These are phyloP conservation scores for Eupleurogrammus muticus DNA, from an alignment of 2,797 vertebrate genomes.

Conservation along the genomic window DNA sequence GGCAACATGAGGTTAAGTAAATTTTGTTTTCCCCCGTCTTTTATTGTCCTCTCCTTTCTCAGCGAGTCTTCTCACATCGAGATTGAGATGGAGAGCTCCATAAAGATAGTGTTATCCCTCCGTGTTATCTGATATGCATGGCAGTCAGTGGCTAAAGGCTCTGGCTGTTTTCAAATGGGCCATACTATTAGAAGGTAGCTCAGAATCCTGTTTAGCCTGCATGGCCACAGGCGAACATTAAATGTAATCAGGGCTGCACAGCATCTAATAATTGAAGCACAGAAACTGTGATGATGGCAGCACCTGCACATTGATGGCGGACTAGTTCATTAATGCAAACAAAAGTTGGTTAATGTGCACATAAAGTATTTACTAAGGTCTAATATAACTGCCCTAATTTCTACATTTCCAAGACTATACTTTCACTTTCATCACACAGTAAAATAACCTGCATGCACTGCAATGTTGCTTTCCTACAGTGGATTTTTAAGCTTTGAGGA, in stretches of 20 bases:
- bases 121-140: constrained; percentile 1
- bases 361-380: constrained; percentile 39
- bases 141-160: constrained; percentile 6
- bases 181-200: constrained; percentile 25
- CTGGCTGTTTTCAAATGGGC: constrained; percentile 26
- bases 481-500: too few relatives aligned
- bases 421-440: constrained; percentile 30
- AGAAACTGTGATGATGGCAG: constrained; percentile 38
- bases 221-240: constrained; percentile 55
- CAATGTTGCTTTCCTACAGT: too few relatives aligned
- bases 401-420: constrained; percentile 2
- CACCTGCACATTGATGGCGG: constrained; percentile 31
- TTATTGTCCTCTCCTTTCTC: background rate
- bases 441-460: constrained; percentile 17
- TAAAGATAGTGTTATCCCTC: background rate
- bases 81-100: background rate
- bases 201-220: constrained; percentile 47
- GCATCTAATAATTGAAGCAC: constrained; percentile 60
- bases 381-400: constrained; percentile 29
- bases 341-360: constrained; percentile 35
- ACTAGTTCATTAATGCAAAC: constrained; percentile 37
- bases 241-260: constrained; percentile 45
- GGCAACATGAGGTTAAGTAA: background rate
- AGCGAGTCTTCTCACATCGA: constrained; percentile 19
- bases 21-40: background rate